Base-by-base conservation (phyloP, 2,797 vertebrate genomes). In the Hoplostethus atlanticus region DNA sequence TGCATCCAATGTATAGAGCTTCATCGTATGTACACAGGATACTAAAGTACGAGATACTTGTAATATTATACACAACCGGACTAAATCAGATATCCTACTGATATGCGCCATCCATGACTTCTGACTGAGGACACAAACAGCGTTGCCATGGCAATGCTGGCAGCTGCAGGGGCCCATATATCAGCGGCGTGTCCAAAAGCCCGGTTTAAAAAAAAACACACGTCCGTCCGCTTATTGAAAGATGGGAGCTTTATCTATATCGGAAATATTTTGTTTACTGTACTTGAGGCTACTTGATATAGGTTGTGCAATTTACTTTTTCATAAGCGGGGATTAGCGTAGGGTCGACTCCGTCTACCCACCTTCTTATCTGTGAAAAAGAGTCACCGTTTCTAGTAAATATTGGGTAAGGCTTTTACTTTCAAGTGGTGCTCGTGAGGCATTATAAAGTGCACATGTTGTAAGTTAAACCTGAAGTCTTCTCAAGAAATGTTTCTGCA, bases 121-220 rank as follows among this genome's bases (percentile, higher is more conserved):
- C 60, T 71, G 70, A 76, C 36, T 66, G 64, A 44, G 48, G 50
- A 73, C 59, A 52, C 53, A 42, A 55, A 71, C 64, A 38, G 50
- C 21, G 81, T 82, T 84, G 67, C 79, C 55, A 77, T 72, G 71
- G 82, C 56, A 60, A 55, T 55, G 50, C 38, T 68, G 48, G 73
- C 66, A 72, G 66, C 76, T 62, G 71, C 75, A 48, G 63, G 36
- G 57, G 62, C 68, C 28, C 15, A 52, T 71, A 64, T 65, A 66
- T 61, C 16, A 75, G 48, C 55, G 57, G 21, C 64, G 25, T 36
- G 55, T 68, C 70, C 9, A 25, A 65, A 62, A 38, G 6, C 42
- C 68, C 65, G 61, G 42, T 70, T 57, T 21, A 21, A 21, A 46
- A 17, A 73, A 47, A 30, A 10, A 28, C 28, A 2, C 25, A 13